phyloP scores from a whole-genome alignment of 2,888 invertebrate species.

The Acronicta alni region DNA sequence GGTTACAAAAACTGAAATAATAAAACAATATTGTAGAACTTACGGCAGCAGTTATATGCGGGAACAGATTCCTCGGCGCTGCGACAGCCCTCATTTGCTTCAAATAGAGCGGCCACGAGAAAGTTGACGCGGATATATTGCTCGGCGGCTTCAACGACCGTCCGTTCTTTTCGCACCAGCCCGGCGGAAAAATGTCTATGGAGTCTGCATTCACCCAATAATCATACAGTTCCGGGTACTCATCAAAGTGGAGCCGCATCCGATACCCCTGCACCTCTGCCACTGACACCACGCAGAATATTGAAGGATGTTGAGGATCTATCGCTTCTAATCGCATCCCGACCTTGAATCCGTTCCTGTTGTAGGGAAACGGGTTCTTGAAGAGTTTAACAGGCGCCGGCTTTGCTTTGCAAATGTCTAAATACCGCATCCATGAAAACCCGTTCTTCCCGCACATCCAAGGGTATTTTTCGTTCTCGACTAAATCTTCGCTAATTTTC shows the following conservation, averaged over 20 bases:
- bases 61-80: slow-evolving; percentile 94
- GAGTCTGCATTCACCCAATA: slow-evolving; percentile 98
- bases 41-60: slow-evolving; percentile 91
- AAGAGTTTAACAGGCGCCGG: slow-evolving; percentile 94
- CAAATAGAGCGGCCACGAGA: slow-evolving; percentile 96
- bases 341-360: slow-evolving; percentile 93
- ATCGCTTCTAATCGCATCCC: slow-evolving; percentile 98
- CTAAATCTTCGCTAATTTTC: slow-evolving; percentile 73
- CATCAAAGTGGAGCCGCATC: slow-evolving; percentile 96
- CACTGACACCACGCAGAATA: slow-evolving; percentile 96
- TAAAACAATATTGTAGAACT: slow-evolving; percentile 58
- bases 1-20: too few relatives aligned
- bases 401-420: slow-evolving; percentile 92
- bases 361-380: slow-evolving; percentile 93
- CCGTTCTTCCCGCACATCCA: slow-evolving; percentile 93
- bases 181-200: slow-evolving; percentile 96
- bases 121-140: slow-evolving; percentile 89
- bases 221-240: slow-evolving; percentile 95
- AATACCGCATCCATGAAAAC: slow-evolving; percentile 94
- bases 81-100: slow-evolving; percentile 92
- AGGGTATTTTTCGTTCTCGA: slow-evolving; percentile 89
- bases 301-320: slow-evolving; percentile 96
- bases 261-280: slow-evolving; percentile 95
- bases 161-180: slow-evolving; percentile 97
- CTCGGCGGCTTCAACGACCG: slow-evolving; percentile 94